Conservation (phyloP, 2,888 invertebrate genomes). For the Drosophila hawaiiensis region DNA sequence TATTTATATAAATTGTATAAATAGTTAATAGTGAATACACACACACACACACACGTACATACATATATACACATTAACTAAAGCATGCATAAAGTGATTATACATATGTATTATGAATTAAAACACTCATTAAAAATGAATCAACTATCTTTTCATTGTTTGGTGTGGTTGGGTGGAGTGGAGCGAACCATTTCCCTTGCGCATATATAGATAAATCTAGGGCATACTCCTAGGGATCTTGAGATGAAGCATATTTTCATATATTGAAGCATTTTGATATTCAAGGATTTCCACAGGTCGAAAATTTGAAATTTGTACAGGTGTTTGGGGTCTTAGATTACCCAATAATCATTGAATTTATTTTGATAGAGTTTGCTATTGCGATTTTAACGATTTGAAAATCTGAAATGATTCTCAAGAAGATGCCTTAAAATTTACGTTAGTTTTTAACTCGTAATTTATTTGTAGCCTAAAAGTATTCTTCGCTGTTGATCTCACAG, state of each 20-base stretch:
- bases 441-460: too few relatives aligned
- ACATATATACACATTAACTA: constrained; percentile 60
- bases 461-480: too few relatives aligned
- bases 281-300: neutral
- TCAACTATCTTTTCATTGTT: constrained; percentile 1
- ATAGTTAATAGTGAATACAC: constrained; percentile 65
- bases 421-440: too few relatives aligned
- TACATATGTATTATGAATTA: constrained; percentile 69
- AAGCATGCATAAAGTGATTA: constrained; percentile 80
- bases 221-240: neutral
- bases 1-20: constrained; percentile 77
- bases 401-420: neutral
- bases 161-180: neutral
- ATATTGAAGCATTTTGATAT: neutral
- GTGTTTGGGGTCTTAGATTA: neutral
- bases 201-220: neutral
- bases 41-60: constrained; percentile 49
- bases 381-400: neutral
- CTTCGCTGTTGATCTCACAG: neutral
- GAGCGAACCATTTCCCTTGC: neutral
- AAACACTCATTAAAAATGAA: constrained; percentile 74
- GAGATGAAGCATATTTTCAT: neutral
- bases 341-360: neutral
- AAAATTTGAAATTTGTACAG: neutral
- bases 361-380: neutral